Conservation (phyloP, 2,888 invertebrate genomes). For the Euphydryas editha region DNA sequence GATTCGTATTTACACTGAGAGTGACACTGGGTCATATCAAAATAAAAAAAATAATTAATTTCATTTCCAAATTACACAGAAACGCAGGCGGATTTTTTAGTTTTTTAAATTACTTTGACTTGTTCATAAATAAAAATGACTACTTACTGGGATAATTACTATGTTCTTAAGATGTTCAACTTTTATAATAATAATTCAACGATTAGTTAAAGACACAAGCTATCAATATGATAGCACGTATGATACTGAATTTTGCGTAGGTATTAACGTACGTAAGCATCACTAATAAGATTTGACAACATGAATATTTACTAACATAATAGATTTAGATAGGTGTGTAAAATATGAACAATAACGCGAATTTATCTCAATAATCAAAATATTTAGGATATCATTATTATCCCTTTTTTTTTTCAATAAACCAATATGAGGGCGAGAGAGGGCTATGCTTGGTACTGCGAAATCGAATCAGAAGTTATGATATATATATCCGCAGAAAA, state of each 20-base stretch:
- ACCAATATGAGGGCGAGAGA: no score
- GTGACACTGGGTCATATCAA: no score
- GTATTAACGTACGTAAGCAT: slow-evolving; percentile 19
- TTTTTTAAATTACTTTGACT: no score
- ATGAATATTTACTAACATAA: slow-evolving; percentile 16
- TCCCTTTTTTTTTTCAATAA: no score
- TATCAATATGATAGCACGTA: slow-evolving; percentile 33
- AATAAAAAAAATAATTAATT: no score
- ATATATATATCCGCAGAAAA: no score
- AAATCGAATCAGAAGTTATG: no score
- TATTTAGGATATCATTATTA: no score
- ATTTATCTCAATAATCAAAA: background rate
- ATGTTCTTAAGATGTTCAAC: background rate
- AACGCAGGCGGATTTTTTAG: no score
- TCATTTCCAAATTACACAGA: no score
- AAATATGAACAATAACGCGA: background rate
- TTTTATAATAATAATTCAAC: background rate
- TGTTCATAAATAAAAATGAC: background rate
- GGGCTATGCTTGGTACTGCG: no score
- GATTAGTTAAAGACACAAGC: slow-evolving; percentile 44
- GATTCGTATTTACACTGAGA: no score
- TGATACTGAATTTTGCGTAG: slow-evolving; percentile 35
- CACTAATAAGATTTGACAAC: slow-evolving; percentile 30
- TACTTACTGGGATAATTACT: background rate
- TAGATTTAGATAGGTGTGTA: slow-evolving; percentile 3